These are phyloP conservation scores for Arothron firmamentum DNA, from an alignment of 2,113 vertebrate genomes.

Conservation along the genomic window DNA sequence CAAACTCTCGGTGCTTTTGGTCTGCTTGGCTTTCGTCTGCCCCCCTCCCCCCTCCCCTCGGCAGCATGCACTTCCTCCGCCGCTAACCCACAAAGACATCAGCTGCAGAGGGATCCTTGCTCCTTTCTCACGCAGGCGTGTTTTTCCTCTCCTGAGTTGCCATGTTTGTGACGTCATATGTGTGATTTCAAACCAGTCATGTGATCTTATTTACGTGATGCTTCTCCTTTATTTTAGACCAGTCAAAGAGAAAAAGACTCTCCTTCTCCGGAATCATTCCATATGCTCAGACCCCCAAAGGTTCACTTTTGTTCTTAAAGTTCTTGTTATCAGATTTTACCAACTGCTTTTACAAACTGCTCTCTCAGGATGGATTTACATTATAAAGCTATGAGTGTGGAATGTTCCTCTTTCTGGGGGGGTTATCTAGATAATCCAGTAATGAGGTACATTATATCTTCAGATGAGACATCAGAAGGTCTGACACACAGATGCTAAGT, in stretches of 20 bases:
- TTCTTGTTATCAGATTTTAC: neutral
- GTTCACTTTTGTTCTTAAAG: slow-evolving; percentile 84
- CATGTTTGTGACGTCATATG: slow-evolving; percentile 45
- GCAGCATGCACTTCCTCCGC: slow-evolving; percentile 76
- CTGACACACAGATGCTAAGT: no score
- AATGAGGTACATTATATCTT: slow-evolving; percentile 8
- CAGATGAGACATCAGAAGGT: no score
- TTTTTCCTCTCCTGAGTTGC: slow-evolving; percentile 48
- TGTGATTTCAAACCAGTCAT: slow-evolving; percentile 28
- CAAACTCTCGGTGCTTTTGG: slow-evolving; percentile 27
- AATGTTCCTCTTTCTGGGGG: no score
- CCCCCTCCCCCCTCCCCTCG: neutral
- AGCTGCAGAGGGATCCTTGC: slow-evolving; percentile 67
- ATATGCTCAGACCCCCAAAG: slow-evolving; percentile 99
- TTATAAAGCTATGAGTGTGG: no score
- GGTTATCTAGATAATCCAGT: neutral
- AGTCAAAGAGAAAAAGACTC: slow-evolving; percentile 99
- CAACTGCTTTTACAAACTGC: neutral
- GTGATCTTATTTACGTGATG: slow-evolving; percentile 68
- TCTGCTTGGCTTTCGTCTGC: neutral
- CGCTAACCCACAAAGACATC: slow-evolving; percentile 53
- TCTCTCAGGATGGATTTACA: neutral
- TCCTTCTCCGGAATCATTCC: slow-evolving; percentile 98
- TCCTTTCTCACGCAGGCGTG: slow-evolving; percentile 45
- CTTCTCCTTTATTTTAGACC: slow-evolving; percentile 99